Base-by-base conservation (phyloP, 2,888 invertebrate genomes). In the Orchesellides sinensis region DNA sequence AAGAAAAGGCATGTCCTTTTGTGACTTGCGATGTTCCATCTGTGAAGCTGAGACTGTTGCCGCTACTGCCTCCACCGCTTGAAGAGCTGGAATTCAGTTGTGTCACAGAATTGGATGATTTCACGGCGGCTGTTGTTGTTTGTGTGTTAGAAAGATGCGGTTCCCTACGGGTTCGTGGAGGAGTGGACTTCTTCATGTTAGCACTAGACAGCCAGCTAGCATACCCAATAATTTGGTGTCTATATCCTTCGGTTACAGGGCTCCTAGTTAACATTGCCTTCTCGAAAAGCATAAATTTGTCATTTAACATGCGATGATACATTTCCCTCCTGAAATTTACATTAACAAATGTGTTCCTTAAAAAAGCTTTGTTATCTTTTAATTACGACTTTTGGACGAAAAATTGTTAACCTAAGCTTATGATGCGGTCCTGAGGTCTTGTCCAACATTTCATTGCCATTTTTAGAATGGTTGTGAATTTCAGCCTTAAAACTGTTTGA, bases 201-300 rank as follows among this genome's bases (percentile, higher is more conserved):
- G 23, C 74, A 69, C 68, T 74, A 4, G 81, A 66, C 40, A 81
- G 21, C 73, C 73, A 81, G 21, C 70, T 84, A 8, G 84, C 83
- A 63, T 83, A 87, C 17, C 88, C 88, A 40, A 88, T 83, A 49
- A 88, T 77, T 73, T 87, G 84, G 73, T 88, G 88, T 72, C 87
- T 87, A 68, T 85, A 88, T 6, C 85, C 86, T 56, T 88, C 88
- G 23, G 82, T 69, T 27, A 70, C 75, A 32, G 79, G 66, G 45
- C 73, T 85, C 8, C 87, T 59, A 8, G 87, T 75, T 21, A 88
- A 75, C 69, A 87, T 83, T 21, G 88, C 87, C 68, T 87, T 84
- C 77, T 88, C 88, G 63, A 88, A 80, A 8, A 85, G 84, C 84
- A 88, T 84, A 54, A 88, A 59, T 77, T 88, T 88, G 82, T 88